phyloP scores from a whole-genome alignment of 2,888 invertebrate species.

The Zhengitettix transpicula region DNA sequence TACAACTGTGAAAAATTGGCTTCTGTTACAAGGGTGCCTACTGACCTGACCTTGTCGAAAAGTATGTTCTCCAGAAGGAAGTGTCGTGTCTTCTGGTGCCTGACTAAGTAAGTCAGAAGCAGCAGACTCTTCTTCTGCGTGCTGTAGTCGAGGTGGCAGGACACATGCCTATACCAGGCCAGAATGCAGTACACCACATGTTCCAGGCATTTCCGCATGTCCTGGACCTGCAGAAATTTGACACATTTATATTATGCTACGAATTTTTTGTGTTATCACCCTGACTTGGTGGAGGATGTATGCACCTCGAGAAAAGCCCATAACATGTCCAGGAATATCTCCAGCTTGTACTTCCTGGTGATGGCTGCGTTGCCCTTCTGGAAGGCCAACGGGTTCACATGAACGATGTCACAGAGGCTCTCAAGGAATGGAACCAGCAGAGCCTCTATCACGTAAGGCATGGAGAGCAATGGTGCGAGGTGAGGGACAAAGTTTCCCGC shows the following conservation, averaged over 20 bases:
- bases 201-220: conserved; percentile 44
- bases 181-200: conserved; percentile 42
- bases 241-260: no score
- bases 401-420: conserved; percentile 14
- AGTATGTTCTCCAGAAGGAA: conserved; percentile 45
- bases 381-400: not conserved
- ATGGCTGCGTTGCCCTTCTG: conserved; percentile 12
- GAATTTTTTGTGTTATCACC: no score
- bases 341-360: conserved; percentile 15
- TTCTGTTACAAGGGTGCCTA: no score
- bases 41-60: conserved; percentile 38
- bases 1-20: no score
- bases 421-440: conserved; percentile 41
- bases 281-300: no score
- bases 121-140: conserved; percentile 39
- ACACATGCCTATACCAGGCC: conserved; percentile 41
- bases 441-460: conserved; percentile 52
- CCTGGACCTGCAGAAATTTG: conserved; percentile 34
- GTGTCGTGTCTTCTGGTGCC: conserved; percentile 42
- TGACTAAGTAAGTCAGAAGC: conserved; percentile 40
- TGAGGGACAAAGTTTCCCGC: conserved; percentile 33
- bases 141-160: conserved; percentile 23
- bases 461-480: conserved; percentile 39
- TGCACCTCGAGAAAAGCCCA: conserved; percentile 47
- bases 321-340: conserved; percentile 36